Evolutionary conservation across 2,113 vertebrate species (phyloP).

Genomic region (Cynopterus brachyotis): DNA sequence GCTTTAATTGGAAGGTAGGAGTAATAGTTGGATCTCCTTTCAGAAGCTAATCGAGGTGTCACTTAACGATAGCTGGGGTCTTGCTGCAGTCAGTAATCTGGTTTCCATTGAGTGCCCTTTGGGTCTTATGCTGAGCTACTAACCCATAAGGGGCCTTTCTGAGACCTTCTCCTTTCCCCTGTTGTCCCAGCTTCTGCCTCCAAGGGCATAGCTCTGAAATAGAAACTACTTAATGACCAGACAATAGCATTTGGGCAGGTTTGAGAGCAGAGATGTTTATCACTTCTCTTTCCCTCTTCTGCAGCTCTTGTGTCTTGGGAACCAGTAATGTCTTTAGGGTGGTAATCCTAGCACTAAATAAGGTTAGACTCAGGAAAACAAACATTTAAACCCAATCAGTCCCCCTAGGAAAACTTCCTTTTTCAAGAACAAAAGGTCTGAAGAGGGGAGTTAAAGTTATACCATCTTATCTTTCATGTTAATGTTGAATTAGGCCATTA

Average conservation of each 20-base stretch:
- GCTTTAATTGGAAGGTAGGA: conserved; percentile 93
- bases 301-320: conserved; percentile 94
- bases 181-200: conserved; percentile 78
- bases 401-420: conserved; percentile 72
- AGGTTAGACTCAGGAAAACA: conserved; percentile 95
- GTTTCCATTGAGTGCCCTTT: conserved; percentile 92
- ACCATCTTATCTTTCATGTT: conserved; percentile 62
- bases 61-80: conserved; percentile 88
- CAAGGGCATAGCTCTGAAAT: conserved; percentile 86
- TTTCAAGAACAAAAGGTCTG: conserved; percentile 72
- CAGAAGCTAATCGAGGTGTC: conserved; percentile 91
- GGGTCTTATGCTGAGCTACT: conserved; percentile 85
- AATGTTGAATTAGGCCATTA: conserved; percentile 66
- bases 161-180: conserved; percentile 83
- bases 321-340: conserved; percentile 94
- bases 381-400: conserved; percentile 88
- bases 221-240: conserved; percentile 93
- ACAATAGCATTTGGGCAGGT: conserved; percentile 89
- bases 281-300: conserved; percentile 89
- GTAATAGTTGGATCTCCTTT: conserved; percentile 86
- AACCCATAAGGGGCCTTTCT: conserved; percentile 84
- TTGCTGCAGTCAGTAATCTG: conserved; percentile 88
- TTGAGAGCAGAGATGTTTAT: conserved; percentile 93
- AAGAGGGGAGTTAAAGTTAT: conserved; percentile 58
- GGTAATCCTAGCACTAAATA: conserved; percentile 96